These are phyloP conservation scores for Lophotis ruficrista DNA, from an alignment of 2,113 vertebrate genomes.

Conservation along the genomic window DNA sequence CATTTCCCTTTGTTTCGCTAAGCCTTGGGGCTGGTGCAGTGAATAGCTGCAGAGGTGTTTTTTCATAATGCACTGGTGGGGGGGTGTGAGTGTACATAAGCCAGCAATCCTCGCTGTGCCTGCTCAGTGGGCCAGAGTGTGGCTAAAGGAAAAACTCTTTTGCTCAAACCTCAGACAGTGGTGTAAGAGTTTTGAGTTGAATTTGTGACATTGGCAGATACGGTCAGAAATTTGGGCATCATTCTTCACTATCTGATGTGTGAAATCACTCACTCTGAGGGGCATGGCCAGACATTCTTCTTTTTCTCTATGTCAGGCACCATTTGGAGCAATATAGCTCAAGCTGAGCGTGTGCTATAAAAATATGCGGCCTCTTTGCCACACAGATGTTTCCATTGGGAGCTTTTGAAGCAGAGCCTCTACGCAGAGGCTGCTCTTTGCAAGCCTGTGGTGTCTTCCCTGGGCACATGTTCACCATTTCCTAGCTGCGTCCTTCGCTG, in stretches of 20 bases:
- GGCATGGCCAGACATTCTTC: neutral
- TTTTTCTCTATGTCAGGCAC: neutral
- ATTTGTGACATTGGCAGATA: neutral
- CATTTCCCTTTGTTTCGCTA: constrained; percentile 17
- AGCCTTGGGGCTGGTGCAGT: constrained; percentile 32
- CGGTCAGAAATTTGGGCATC: neutral
- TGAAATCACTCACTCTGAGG: neutral
- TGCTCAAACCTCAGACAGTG: neutral
- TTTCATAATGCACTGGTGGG: neutral
- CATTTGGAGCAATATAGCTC: neutral
- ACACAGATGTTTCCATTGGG: neutral
- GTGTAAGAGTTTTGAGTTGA: neutral
- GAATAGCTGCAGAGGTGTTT: constrained; percentile 33
- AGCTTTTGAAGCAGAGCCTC: neutral
- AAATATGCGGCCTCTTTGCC: neutral
- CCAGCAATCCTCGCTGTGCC: neutral
- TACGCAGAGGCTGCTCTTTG: neutral
- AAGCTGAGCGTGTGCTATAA: neutral
- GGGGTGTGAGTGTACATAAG: neutral
- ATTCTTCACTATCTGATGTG: neutral
- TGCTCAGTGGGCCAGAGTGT: rapidly evolving
- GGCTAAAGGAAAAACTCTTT: neutral
- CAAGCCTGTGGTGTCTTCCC: neutral
- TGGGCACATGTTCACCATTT: rapidly evolving
- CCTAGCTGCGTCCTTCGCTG: neutral